These are phyloP conservation scores for Trilocha varians DNA, from an alignment of 2,888 invertebrate genomes.

Conservation along the genomic window DNA sequence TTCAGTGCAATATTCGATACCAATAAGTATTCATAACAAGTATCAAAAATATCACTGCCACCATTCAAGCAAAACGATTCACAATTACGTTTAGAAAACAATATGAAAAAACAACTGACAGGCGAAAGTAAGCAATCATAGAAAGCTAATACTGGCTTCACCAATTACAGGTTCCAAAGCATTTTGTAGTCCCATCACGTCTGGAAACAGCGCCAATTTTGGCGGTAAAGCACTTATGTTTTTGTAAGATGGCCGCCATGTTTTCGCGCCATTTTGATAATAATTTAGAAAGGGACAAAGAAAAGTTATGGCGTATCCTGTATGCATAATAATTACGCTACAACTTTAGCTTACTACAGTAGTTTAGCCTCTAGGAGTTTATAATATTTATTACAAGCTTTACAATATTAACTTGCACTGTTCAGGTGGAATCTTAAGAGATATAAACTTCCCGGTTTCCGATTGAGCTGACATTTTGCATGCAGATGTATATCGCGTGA, in stretches of 20 bases:
- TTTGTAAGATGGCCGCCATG: constrained; percentile 26
- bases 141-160: constrained; percentile 35
- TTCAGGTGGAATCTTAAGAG: no score
- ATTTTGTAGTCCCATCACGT: constrained; percentile 45
- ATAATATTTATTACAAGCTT: no score
- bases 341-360: no score
- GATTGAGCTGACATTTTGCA: no score
- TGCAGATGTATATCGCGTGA: no score
- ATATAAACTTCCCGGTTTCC: no score
- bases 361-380: no score
- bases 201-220: constrained; percentile 46
- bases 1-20: no score
- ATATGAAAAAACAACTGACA: constrained; percentile 20
- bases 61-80: not conserved
- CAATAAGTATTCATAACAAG: no score
- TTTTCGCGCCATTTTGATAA: constrained; percentile 1
- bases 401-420: no score
- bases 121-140: constrained; percentile 52
- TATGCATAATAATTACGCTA: no score
- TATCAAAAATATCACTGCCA: not conserved
- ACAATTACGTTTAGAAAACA: constrained; percentile 20
- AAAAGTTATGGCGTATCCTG: no score
- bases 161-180: constrained; percentile 41
- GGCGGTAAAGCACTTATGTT: constrained; percentile 20
- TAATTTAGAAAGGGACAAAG: constrained; percentile 4